Percentiles rank a stretch among this genome's conserved stretches.
Conservation (phyloP, 1,140 invertebrate species). For the Drosophila tristis region DNA sequence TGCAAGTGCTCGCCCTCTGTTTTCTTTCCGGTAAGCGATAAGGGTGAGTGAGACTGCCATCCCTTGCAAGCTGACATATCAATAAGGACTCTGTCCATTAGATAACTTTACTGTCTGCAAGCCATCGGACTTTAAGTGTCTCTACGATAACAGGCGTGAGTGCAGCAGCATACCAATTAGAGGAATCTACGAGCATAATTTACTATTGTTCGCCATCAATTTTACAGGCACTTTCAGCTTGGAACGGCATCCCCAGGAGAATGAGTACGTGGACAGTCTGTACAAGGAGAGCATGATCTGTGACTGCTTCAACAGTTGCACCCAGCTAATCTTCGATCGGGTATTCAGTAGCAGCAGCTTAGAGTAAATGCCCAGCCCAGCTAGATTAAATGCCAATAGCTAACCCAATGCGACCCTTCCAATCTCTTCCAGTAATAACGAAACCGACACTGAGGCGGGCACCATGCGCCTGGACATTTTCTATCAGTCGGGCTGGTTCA, state of each 20-base stretch:
- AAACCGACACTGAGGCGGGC: slow-evolving; percentile 11
- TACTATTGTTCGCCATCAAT: too few species aligned
- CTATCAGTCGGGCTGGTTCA: slow-evolving; percentile 61
- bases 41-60: slow-evolving; percentile 40
- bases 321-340: slow-evolving; percentile 60
- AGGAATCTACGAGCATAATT: neutral
- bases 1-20: slow-evolving; percentile 69
- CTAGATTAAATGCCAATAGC: neutral
- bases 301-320: slow-evolving; percentile 69
- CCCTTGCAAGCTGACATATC: neutral
- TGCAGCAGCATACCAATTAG: neutral
- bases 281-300: slow-evolving; percentile 64
- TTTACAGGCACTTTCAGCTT: slow-evolving; percentile 47
- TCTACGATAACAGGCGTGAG: slow-evolving; percentile 67
- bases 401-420: neutral
- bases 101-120: slow-evolving; percentile 73
- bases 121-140: slow-evolving; percentile 71
- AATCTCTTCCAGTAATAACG: slow-evolving; percentile 26
- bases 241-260: slow-evolving; percentile 49
- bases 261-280: slow-evolving; percentile 52
- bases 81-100: slow-evolving; percentile 3
- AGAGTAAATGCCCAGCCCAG: slow-evolving; percentile 27
- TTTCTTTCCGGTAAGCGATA: slow-evolving; percentile 55
- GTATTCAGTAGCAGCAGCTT: slow-evolving; percentile 36
- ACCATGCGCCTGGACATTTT: slow-evolving; percentile 64